Base-by-base conservation (phyloP, 1,140 invertebrate species). In the Cherax quadricarinatus region DNA sequence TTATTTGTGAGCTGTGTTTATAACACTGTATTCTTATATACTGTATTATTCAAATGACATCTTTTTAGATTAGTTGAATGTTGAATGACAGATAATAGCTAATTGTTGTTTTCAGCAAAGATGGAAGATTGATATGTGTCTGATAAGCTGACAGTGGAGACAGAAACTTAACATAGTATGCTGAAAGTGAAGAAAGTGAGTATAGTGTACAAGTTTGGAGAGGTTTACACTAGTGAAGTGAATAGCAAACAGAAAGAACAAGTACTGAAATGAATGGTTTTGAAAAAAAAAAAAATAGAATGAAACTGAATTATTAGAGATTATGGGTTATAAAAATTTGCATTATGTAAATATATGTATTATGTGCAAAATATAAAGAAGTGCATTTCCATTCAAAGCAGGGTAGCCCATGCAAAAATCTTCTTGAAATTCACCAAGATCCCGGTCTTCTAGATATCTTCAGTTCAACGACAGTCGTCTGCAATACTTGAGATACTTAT, bases 51-150 rank as follows among this genome's bases (percentile, higher is more conserved):
- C 12, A 66, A 21, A 21, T 66, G 62, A 66, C 14, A 66, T 18
- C 14, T 66, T 66, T 66, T 18, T 57, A 66, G 62, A 66, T 21
- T 21, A 66, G 62, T 66, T 18, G 62, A 66, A 66, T 18, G 62
- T 66, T 66, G 62, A 66, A 66, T 66, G 21, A 21, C 62, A 66
- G 62, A 66, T 66, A 66, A 66, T 66, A 66, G 62, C 62, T 66
- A 66, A 66, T 66, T 66, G 4, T 66, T 66, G 62, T 66, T 66
- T 66, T 66, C 62, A 66, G 62, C 62, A 66, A 66, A 66, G 62
- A 66, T 66, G 62, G 62, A 66, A 66, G 62, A 66, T 66, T 66
- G 62, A 66, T 66, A 66, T 66, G 62, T 66, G 62, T 66, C 62
- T 66, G 62, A 66, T 66, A 66, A 66, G 62, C 62, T 66, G 62